These are phyloP conservation scores for Neria commutata DNA, from an alignment of 2,888 invertebrate species.

Conservation along the genomic window DNA sequence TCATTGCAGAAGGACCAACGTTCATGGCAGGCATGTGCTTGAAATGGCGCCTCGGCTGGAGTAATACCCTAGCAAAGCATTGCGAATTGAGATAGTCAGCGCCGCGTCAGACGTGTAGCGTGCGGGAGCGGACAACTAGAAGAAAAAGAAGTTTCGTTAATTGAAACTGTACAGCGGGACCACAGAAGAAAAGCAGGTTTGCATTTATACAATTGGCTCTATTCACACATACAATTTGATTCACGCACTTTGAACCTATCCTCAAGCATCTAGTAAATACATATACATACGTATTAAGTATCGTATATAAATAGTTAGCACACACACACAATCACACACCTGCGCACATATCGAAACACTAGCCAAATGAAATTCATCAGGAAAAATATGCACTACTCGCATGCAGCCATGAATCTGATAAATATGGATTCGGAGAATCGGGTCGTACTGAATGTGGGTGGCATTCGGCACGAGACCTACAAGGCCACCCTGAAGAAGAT, in stretches of 20 bases:
- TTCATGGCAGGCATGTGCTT: too few species aligned
- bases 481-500: slow-evolving; percentile 97
- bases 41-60: too few species aligned
- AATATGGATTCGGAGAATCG: slow-evolving; percentile 98
- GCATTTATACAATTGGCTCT: not conserved
- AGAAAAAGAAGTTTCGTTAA: too few species aligned
- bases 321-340: not conserved
- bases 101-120: too few species aligned
- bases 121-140: too few species aligned
- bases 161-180: too few species aligned
- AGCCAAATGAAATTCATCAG: slow-evolving; percentile 34
- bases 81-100: too few species aligned
- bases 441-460: slow-evolving; percentile 98
- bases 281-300: too few species aligned
- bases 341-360: not conserved
- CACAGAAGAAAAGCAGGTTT: not conserved
- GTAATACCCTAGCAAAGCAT: too few species aligned
- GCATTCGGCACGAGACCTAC: slow-evolving; percentile 96
- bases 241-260: not conserved
- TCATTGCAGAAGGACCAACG: too few species aligned
- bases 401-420: slow-evolving; percentile 80
- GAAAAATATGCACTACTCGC: slow-evolving; percentile 52
- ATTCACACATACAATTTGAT: not conserved
- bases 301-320: not conserved
- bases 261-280: too few species aligned